Evolutionary conservation across 2,113 vertebrate species (phyloP), one percentile per base, ranked within the genome.

Genomic region (Ibidorhyncha struthersii): DNA sequence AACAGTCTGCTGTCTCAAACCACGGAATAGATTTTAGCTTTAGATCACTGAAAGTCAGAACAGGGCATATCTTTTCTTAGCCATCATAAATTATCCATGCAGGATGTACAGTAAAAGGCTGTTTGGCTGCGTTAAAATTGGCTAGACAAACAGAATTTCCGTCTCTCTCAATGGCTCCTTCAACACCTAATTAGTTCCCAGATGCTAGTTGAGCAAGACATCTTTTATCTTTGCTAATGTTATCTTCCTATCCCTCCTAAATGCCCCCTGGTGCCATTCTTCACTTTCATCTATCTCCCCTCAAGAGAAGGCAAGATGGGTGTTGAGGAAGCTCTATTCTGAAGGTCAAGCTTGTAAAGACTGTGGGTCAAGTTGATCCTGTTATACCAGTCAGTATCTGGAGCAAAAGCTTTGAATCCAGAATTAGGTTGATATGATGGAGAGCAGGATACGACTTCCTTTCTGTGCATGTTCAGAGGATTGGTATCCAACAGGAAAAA

Each of bases 101-200:
- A 88, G 95, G 97, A 96, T 96, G 93, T 96, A 82, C 95, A 90
- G 89, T 96, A 96, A 97, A 97, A 97, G 93, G 84, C 94, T 97
- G 95, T 86, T 97, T 97, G 97, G 96, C 94, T 95, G 89, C 58
- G 15, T 93, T 95, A 69, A 89, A 96, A 89, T 91, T 95, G 94
- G 93, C 96, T 76, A 91, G 95, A 96, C 95, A 96, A 97, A 97
- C 97, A 96, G 90, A 96, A 96, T 93, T 93, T 95, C 97, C 92
- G 92, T 94, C 80, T 93, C 95, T 85, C 88, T 80, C 95, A 89
- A 91, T 95, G 94, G 93, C 89, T 97, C 88, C 96, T 96, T 96
- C 95, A 97, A 95, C 96, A 97, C 96, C 95, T 96, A 97, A 97
- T 97, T 96, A 96, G 96, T 62, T 96, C 96, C 93, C 96, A 96